These are phyloP conservation scores for Dasysyrphus tricinctus DNA, from an alignment of 2,888 invertebrate species.

Conservation along the genomic window DNA sequence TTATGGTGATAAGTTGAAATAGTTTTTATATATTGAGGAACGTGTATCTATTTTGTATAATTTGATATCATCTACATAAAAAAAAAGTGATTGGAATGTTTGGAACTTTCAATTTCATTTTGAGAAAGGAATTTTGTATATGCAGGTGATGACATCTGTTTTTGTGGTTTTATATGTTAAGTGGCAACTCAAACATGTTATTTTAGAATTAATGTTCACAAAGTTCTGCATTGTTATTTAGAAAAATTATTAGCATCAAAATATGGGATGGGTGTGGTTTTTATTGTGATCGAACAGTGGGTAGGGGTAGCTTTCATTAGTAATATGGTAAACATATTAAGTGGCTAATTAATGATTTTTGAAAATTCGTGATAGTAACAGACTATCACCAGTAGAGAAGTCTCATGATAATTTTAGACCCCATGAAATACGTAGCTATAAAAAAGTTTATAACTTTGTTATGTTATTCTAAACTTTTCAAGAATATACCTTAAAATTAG, in stretches of 20 bases:
- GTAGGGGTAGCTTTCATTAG: too few relatives aligned
- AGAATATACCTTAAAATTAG: too few relatives aligned
- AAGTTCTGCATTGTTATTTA: neutral
- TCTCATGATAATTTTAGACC: too few relatives aligned
- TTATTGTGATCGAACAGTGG: too few relatives aligned
- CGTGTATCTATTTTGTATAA: constrained; percentile 52
- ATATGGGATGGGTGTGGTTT: too few relatives aligned
- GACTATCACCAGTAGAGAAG: too few relatives aligned
- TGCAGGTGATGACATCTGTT: neutral
- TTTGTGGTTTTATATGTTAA: neutral
- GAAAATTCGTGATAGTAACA: too few relatives aligned
- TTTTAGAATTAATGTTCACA: neutral
- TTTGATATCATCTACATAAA: constrained; percentile 2
- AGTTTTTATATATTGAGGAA: constrained; percentile 55
- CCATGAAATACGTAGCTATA: too few relatives aligned
- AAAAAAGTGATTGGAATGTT: constrained; percentile 17
- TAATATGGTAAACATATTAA: neutral
- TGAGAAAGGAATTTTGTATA: neutral
- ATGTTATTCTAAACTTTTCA: too few relatives aligned
- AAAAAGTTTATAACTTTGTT: too few relatives aligned
- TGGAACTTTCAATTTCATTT: constrained; percentile 12
- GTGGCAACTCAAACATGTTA: neutral
- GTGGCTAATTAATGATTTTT: too few relatives aligned
- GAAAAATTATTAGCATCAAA: neutral
- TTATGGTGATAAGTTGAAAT: constrained; percentile 61